A percentile compares a stretch with the other conserved stretches of the same genome.
phyloP scores from a whole-genome alignment of 2,888 invertebrate genomes.

The Cryptocephalus moraei region DNA sequence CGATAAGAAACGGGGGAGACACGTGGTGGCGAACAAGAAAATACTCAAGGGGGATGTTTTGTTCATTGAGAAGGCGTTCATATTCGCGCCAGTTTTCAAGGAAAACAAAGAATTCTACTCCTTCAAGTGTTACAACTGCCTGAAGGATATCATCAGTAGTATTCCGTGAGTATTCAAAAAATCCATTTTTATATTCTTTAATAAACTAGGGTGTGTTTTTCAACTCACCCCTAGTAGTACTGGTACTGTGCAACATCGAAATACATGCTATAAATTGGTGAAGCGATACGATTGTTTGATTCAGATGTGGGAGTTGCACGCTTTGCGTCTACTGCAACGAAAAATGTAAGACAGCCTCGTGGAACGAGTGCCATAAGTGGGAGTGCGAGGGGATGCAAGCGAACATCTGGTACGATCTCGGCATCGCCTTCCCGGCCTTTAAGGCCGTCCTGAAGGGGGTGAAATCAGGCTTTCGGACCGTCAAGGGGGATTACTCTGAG shows the following conservation, averaged over 20 bases:
- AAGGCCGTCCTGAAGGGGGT: conserved; percentile 50
- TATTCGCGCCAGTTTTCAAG: conserved; percentile 58
- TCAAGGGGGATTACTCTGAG: conserved; percentile 33
- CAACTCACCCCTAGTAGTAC: too few relatives aligned
- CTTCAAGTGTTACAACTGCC: conserved; percentile 65
- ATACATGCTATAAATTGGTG: too few relatives aligned
- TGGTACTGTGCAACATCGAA: too few relatives aligned
- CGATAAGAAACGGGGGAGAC: conserved; percentile 50
- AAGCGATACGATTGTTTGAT: conserved; percentile 16
- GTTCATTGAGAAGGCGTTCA: conserved; percentile 71
- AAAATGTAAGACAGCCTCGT: conserved; percentile 49
- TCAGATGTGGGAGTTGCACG: conserved; percentile 57
- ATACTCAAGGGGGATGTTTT: conserved; percentile 60
- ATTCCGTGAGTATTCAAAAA: conserved; percentile 49
- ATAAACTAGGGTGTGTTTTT: too few relatives aligned
- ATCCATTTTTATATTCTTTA: too few relatives aligned
- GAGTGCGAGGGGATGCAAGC: conserved; percentile 59
- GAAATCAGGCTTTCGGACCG: conserved; percentile 31
- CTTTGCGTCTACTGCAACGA: conserved; percentile 59
- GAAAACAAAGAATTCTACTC: conserved; percentile 40
- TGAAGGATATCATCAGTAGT: conserved; percentile 45
- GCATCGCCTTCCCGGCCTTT: conserved; percentile 71
- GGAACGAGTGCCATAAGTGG: conserved; percentile 52
- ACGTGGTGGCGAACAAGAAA: conserved; percentile 49
- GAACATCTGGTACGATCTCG: conserved; percentile 57